These are phyloP conservation scores for Halictus ligatus DNA, from an alignment of 2,888 invertebrate species.

Conservation along the genomic window DNA sequence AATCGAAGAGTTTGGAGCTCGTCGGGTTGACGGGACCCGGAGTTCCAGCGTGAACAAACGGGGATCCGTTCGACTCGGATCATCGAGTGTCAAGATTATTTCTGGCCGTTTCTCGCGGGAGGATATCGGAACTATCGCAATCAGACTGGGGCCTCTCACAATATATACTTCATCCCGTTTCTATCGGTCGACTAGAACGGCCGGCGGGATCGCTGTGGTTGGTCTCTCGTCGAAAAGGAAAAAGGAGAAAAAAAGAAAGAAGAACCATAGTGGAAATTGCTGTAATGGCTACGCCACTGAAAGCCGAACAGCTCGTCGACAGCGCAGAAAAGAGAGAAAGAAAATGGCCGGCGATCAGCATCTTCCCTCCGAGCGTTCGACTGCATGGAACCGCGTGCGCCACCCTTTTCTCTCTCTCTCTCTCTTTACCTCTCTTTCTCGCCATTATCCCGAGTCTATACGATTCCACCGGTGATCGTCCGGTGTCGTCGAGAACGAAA, in stretches of 20 bases:
- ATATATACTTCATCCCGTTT: background rate
- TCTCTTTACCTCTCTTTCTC: background rate
- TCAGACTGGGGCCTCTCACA: background rate
- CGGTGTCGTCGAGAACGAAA: slow-evolving; percentile 57
- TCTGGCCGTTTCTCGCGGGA: background rate
- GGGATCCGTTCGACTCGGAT: background rate
- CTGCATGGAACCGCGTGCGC: slow-evolving; percentile 25
- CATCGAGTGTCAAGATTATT: background rate
- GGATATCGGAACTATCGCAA: slow-evolving; percentile 1
- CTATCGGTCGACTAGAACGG: slow-evolving; percentile 7
- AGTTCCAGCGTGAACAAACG: background rate
- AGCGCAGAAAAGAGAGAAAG: background rate
- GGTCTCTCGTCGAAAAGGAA: slow-evolving; percentile 25
- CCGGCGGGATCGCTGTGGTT: slow-evolving; percentile 50
- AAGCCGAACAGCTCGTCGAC: slow-evolving; percentile 45
- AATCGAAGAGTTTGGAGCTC: too few species aligned
- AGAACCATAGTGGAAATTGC: slow-evolving; percentile 64
- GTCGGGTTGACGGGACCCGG: too few species aligned
- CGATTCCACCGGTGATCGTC: slow-evolving; percentile 7
- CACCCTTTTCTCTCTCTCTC: slow-evolving; percentile 27
- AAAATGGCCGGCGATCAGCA: slow-evolving; percentile 58
- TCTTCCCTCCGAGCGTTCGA: slow-evolving; percentile 57
- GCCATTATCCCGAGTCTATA: background rate
- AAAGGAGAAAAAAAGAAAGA: slow-evolving; percentile 2
- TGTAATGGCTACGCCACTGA: slow-evolving; percentile 64